These are phyloP conservation scores for Rhagonycha fulva DNA, from an alignment of 2,888 invertebrate genomes.

Conservation along the genomic window DNA sequence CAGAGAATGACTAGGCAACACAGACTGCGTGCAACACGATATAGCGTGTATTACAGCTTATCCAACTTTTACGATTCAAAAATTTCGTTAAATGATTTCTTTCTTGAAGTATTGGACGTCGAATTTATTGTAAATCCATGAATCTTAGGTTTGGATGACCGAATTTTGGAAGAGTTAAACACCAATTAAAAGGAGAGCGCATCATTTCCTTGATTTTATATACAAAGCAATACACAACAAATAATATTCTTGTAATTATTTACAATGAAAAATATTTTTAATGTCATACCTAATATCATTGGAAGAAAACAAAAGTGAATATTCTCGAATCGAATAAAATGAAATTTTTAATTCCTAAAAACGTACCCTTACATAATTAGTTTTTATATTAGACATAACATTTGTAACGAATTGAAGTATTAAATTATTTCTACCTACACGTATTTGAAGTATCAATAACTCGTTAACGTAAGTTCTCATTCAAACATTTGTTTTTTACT, in stretches of 20 bases:
- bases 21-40: not conserved
- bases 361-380: not conserved
- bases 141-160: not conserved
- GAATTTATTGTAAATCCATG: not conserved
- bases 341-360: not conserved
- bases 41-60: not conserved
- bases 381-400: not conserved
- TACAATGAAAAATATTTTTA: not conserved
- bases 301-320: not conserved
- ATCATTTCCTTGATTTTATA: conserved; percentile 22
- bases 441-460: not conserved
- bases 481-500: not conserved
- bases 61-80: not conserved
- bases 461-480: not conserved
- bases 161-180: not conserved
- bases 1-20: not conserved
- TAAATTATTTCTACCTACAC: not conserved
- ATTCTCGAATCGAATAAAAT: not conserved
- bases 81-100: too few species aligned
- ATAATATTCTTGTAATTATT: not conserved
- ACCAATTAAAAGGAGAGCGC: conserved; percentile 26
- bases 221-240: conserved; percentile 23
- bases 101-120: not conserved
- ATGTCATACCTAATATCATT: not conserved
- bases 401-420: not conserved